Conservation (phyloP, 37 sponge, comb jelly and placozoan species). For the Petrosia ficiformis region DNA sequence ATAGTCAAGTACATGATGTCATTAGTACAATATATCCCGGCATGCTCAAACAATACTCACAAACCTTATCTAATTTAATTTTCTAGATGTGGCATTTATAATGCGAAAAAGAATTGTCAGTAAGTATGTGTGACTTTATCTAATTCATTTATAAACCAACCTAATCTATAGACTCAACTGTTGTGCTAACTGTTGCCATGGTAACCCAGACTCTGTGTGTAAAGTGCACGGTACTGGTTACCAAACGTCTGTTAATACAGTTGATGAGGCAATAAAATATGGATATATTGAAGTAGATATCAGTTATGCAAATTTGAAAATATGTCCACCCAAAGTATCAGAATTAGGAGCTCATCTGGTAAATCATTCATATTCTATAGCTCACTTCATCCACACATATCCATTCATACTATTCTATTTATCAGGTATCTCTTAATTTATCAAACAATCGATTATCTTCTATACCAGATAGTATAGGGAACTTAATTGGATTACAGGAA, state of each 20-base stretch:
- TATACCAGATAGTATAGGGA: slow-evolving; percentile 60
- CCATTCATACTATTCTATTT: too few species aligned
- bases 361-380: too few species aligned
- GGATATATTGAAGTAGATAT: slow-evolving; percentile 43
- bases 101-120: background rate
- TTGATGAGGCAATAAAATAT: slow-evolving; percentile 24
- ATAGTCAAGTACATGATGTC: too few species aligned
- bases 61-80: too few species aligned
- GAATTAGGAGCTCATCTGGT: slow-evolving; percentile 57
- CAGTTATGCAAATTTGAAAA: slow-evolving; percentile 56
- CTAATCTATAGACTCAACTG: background rate
- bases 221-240: slow-evolving; percentile 62
- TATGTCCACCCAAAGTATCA: slow-evolving; percentile 47
- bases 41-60: too few species aligned
- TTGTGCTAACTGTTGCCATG: background rate
- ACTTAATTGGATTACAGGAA: slow-evolving; percentile 41
- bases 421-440: slow-evolving; percentile 68
- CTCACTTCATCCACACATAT: too few species aligned
- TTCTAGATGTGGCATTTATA: background rate
- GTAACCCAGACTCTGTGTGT: slow-evolving; percentile 13
- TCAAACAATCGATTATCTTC: slow-evolving; percentile 66
- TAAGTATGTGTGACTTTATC: background rate
- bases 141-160: background rate
- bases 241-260: slow-evolving; percentile 22
- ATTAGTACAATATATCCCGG: too few species aligned